These are phyloP conservation scores for Noctua comes DNA, from an alignment of 2,888 invertebrate species.

Conservation along the genomic window DNA sequence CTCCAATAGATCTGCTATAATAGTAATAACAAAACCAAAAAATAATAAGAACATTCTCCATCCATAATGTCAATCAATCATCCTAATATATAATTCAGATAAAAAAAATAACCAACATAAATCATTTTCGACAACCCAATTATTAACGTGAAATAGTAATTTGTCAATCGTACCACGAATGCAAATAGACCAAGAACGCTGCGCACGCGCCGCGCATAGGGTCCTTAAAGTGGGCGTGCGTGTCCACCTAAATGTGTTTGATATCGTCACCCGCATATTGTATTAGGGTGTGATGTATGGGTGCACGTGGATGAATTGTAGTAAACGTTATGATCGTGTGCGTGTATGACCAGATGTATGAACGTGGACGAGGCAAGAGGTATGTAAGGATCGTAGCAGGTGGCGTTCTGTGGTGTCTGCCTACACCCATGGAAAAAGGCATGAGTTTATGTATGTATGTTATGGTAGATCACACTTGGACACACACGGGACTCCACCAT, in stretches of 20 bases:
- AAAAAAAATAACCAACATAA: conserved; percentile 12
- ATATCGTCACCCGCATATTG: conserved; percentile 56
- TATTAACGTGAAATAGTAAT: conserved; percentile 47
- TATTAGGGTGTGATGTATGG: conserved; percentile 46
- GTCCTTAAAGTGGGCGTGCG: conserved; percentile 52
- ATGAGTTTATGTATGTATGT: too few species aligned
- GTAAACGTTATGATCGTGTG: neutral
- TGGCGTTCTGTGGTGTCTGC: too few species aligned
- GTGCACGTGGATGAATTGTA: conserved; percentile 21
- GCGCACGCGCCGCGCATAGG: conserved; percentile 59
- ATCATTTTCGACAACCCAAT: conserved; percentile 43
- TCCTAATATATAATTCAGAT: neutral
- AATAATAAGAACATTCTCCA: neutral
- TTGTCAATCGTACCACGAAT: conserved; percentile 49
- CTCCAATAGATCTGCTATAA: neutral
- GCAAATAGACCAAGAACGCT: conserved; percentile 55
- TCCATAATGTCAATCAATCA: conserved; percentile 24
- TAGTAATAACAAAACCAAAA: neutral
- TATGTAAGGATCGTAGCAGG: too few species aligned
- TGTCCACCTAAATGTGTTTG: conserved; percentile 53
- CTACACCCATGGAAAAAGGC: too few species aligned
- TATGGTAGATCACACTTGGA: neutral
- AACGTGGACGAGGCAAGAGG: too few species aligned
- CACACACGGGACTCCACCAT: neutral
- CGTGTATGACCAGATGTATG: too few species aligned